A percentile compares a stretch with the other conserved stretches of the same genome.
These are phyloP conservation scores for Neuroterus valhalla DNA, from an alignment of 1,140 invertebrate genomes.

Conservation along the genomic window DNA sequence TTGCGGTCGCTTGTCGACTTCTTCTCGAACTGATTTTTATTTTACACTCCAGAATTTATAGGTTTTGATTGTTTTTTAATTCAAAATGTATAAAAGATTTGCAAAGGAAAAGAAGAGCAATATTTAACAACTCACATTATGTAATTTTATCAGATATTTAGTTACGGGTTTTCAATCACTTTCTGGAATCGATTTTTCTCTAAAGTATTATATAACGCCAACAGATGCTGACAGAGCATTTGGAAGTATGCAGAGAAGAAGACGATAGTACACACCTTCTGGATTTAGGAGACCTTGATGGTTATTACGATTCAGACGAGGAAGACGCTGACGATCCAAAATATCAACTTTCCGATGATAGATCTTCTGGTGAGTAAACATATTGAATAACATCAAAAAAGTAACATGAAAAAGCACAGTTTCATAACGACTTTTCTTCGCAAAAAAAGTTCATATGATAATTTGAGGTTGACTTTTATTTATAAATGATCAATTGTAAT, in stretches of 20 bases:
- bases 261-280: slow-evolving; percentile 65
- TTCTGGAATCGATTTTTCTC: too few species aligned
- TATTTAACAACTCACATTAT: too few species aligned
- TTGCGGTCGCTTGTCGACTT: too few species aligned
- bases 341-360: slow-evolving; percentile 36
- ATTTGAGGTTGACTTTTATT: background rate
- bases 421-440: too few species aligned
- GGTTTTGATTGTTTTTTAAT: too few species aligned
- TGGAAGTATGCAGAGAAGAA: slow-evolving; percentile 70
- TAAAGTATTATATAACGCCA: background rate
- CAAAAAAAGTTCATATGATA: background rate
- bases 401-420: too few species aligned
- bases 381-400: background rate
- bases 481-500: slow-evolving; percentile 45
- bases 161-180: too few species aligned
- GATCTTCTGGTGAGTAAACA: slow-evolving; percentile 2
- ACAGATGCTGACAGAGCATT: slow-evolving; percentile 68
- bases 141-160: too few species aligned
- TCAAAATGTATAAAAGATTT: too few species aligned
- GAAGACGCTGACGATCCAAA: slow-evolving; percentile 59
- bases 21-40: too few species aligned
- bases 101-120: too few species aligned
- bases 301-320: slow-evolving; percentile 64
- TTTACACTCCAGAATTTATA: too few species aligned
- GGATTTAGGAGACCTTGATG: slow-evolving; percentile 61